Conservation (phyloP, 2,113 vertebrate species). For the Tupaia chinensis region DNA sequence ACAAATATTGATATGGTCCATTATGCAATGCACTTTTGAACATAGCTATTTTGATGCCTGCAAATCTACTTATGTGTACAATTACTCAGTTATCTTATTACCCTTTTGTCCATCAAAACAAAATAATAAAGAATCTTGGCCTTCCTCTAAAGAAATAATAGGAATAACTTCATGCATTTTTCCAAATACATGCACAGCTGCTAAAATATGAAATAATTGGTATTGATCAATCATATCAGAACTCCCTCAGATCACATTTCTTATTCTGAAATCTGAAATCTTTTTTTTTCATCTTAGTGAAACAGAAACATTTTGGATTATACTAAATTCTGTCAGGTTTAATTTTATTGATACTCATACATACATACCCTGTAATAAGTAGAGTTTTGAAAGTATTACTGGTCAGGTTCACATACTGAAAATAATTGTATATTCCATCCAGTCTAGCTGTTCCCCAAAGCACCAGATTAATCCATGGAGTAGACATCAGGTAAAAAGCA, state of each 20-base stretch:
- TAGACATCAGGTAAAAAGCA: conserved; percentile 31
- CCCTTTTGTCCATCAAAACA: conserved; percentile 34
- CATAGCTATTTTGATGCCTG: neutral
- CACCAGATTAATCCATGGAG: neutral
- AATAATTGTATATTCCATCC: conserved; percentile 6
- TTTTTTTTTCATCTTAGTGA: conserved; percentile 20
- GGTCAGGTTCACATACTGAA: neutral
- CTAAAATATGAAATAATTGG: conserved; percentile 16
- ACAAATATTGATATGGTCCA: neutral
- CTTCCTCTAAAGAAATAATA: conserved; percentile 7
- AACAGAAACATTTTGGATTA: neutral
- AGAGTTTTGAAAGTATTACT: conserved; percentile 12
- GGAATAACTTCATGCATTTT: neutral
- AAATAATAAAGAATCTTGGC: neutral
- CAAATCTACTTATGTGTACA: neutral
- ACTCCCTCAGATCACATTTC: neutral
- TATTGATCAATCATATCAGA: neutral
- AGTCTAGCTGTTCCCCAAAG: neutral
- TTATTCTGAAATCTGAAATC: conserved; percentile 37
- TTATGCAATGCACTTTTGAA: conserved; percentile 7
- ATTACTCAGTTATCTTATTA: conserved; percentile 6
- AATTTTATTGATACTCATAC: conserved; percentile 46
- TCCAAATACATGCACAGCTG: neutral
- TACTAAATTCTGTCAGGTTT: conserved; percentile 34
- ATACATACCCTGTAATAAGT: conserved; percentile 18